Evolutionary conservation across 1,140 invertebrate genomes (phyloP).

Genomic region (Drosophila murphyi): DNA sequence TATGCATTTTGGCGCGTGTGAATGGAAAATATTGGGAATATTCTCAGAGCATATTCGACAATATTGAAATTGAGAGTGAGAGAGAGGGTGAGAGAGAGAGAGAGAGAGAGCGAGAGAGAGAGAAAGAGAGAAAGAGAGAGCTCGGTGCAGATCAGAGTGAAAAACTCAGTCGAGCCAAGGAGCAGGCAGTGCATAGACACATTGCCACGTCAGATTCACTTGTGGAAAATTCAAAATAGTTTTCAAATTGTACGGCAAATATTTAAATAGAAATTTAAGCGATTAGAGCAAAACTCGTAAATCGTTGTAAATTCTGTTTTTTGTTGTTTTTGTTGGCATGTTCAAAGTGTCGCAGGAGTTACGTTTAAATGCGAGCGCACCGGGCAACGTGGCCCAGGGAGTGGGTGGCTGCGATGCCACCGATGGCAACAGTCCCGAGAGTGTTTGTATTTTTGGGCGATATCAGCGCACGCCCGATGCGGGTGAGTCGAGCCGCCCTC

Average conservation of each 20-base stretch:
- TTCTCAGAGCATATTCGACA: conserved; percentile 34
- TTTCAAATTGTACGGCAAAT: conserved; percentile 31
- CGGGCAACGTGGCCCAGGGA: conserved; percentile 8
- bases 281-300: conserved; percentile 10
- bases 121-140: conserved; percentile 17
- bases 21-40: conserved; percentile 44
- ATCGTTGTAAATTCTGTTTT: background rate
- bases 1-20: conserved; percentile 37
- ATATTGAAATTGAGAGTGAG: conserved; percentile 15
- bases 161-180: conserved; percentile 57
- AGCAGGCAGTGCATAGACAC: conserved; percentile 48
- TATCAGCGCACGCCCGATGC: conserved; percentile 82
- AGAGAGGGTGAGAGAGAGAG: background rate
- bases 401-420: conserved; percentile 32
- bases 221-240: conserved; percentile 35
- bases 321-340: conserved; percentile 48
- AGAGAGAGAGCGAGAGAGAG: conserved; percentile 10
- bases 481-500: conserved; percentile 60
- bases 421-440: conserved; percentile 54
- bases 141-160: conserved; percentile 1
- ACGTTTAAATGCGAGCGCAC: conserved; percentile 67
- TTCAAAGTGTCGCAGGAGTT: conserved; percentile 83
- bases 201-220: conserved; percentile 26
- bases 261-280: conserved; percentile 42
- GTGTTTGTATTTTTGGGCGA: conserved; percentile 76